phyloP scores from a whole-genome alignment of 1,140 invertebrate genomes.

The Drosophila ironensis region DNA sequence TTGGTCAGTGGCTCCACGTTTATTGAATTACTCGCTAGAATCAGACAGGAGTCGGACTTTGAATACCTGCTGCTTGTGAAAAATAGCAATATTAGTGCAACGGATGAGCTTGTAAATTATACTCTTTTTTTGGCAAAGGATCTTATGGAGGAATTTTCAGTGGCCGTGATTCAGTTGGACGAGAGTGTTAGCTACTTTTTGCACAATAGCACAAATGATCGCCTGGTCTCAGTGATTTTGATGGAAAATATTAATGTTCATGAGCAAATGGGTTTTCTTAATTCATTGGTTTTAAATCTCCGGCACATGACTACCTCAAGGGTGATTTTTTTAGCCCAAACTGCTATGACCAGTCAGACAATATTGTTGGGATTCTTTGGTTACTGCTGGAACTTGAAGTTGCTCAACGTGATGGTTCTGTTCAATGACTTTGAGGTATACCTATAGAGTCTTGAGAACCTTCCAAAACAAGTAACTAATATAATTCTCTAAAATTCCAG shows the following conservation, averaged over 20 bases:
- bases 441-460: too few relatives aligned
- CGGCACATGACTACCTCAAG: conserved; percentile 56
- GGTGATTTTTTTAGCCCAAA: conserved; percentile 52
- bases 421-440: conserved; percentile 50
- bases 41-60: conserved; percentile 42
- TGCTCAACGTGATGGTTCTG: conserved; percentile 61
- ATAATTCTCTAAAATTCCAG: too few relatives aligned
- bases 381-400: conserved; percentile 52
- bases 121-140: neutral
- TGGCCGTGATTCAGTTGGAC: conserved; percentile 49
- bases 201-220: conserved; percentile 20
- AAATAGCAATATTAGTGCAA: conserved; percentile 22
- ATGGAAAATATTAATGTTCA: conserved; percentile 15
- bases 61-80: conserved; percentile 52
- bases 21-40: conserved; percentile 36
- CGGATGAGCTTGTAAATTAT: neutral
- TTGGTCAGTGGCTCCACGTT: conserved; percentile 11
- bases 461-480: too few relatives aligned
- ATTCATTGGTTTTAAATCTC: conserved; percentile 44
- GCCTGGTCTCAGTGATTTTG: conserved; percentile 31
- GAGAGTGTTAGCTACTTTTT: conserved; percentile 47
- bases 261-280: conserved; percentile 30
- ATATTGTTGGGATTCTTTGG: conserved; percentile 39
- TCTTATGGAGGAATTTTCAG: conserved; percentile 33
- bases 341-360: neutral